Conservation (phyloP, 2,113 vertebrate genomes). For the Galemys pyrenaicus region DNA sequence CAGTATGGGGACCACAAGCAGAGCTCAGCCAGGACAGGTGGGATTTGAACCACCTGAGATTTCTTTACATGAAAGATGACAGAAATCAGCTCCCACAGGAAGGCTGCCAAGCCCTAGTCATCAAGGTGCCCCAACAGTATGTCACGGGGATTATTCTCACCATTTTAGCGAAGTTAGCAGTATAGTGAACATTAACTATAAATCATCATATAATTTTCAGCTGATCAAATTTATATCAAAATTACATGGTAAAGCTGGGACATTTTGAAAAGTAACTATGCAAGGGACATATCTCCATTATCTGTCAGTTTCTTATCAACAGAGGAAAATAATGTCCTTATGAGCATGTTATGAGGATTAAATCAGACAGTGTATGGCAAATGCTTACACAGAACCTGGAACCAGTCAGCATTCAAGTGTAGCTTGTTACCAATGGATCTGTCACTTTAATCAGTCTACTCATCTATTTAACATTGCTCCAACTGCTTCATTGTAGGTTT, state of each 20-base stretch:
- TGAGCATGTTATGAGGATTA: background rate
- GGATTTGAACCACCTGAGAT: background rate
- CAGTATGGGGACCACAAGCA: background rate
- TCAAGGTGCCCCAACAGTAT: background rate
- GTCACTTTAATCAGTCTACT: background rate
- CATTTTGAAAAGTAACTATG: background rate
- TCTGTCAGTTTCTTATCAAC: background rate
- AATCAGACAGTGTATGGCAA: background rate
- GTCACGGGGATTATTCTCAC: background rate
- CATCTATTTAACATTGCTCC: background rate
- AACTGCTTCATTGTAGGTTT: background rate
- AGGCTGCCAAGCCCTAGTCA: background rate
- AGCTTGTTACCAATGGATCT: background rate
- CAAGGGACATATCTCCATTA: background rate
- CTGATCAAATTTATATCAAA: background rate
- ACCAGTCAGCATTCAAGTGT: background rate
- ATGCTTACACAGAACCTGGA: background rate
- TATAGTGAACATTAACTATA: background rate
- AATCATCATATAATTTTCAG: background rate
- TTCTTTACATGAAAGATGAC: background rate
- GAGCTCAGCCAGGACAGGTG: background rate
- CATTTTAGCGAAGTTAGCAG: background rate
- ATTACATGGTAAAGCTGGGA: background rate
- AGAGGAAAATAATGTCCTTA: background rate
- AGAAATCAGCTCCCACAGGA: background rate